These are phyloP conservation scores for Mylabris sibirica DNA, from an alignment of 2,888 invertebrate genomes.

Conservation along the genomic window DNA sequence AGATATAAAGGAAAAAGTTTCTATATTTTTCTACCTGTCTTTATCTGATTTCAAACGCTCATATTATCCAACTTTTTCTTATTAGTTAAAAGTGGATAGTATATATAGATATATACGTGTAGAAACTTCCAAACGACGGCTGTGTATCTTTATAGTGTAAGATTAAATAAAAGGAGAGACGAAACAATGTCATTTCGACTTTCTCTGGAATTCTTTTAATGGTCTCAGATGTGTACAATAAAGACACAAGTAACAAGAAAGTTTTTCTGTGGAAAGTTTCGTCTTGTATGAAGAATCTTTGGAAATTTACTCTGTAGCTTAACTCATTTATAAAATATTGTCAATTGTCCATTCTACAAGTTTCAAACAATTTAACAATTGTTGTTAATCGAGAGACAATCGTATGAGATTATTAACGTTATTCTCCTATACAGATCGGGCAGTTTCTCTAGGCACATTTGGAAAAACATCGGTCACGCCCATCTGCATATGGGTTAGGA, in stretches of 20 bases:
- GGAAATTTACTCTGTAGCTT: slow-evolving; percentile 21
- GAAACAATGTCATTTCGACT: slow-evolving; percentile 49
- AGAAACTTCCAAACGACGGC: slow-evolving; percentile 41
- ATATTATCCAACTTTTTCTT: slow-evolving; percentile 39
- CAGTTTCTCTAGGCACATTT: too few species aligned
- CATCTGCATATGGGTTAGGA: too few species aligned
- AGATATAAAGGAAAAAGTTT: slow-evolving; percentile 28
- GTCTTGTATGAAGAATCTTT: slow-evolving; percentile 3
- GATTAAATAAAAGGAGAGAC: slow-evolving; percentile 47
- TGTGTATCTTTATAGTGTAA: slow-evolving; percentile 44
- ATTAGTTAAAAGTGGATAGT: slow-evolving; percentile 24
- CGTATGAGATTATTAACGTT: background rate
- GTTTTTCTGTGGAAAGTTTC: slow-evolving; percentile 17
- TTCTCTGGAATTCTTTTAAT: slow-evolving; percentile 42
- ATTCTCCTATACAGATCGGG: background rate
- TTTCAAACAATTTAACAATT: slow-evolving; percentile 8
- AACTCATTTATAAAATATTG: slow-evolving; percentile 29
- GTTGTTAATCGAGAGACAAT: background rate
- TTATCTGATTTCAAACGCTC: background rate
- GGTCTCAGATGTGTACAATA: slow-evolving; percentile 24
- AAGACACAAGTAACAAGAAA: background rate
- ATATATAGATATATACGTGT: slow-evolving; percentile 31
- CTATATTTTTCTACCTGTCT: slow-evolving; percentile 11
- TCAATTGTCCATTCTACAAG: slow-evolving; percentile 19
- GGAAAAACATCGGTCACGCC: too few species aligned